Conservation (phyloP, 1,140 invertebrate genomes). For the Leptinotarsa lineolata region DNA sequence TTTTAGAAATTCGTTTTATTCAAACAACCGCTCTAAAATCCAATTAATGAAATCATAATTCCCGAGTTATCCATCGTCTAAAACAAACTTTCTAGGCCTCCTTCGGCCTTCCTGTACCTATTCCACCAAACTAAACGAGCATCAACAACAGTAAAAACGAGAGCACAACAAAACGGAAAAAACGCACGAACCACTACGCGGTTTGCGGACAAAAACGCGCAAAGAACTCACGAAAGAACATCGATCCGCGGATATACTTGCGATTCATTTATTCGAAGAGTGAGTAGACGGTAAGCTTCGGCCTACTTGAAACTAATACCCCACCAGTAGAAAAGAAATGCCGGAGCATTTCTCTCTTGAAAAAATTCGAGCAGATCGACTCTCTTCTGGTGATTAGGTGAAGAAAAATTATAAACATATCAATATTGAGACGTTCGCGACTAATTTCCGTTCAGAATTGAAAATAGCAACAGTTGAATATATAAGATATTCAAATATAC, state of each 20-base stretch:
- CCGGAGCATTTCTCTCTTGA: background rate
- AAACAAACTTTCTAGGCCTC: background rate
- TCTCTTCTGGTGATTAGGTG: background rate
- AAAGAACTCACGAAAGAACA: background rate
- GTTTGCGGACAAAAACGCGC: background rate
- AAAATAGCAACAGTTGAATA: no score
- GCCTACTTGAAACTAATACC: background rate
- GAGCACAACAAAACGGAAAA: background rate
- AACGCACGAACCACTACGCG: background rate
- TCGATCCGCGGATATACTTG: background rate
- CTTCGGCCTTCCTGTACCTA: background rate
- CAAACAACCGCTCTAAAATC: background rate
- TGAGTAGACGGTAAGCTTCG: background rate
- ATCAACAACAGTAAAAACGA: background rate
- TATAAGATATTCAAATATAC: no score
- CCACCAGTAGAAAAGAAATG: conserved; percentile 4
- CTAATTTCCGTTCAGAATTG: no score
- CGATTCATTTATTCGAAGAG: background rate
- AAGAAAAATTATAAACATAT: no score
- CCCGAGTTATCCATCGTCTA: background rate
- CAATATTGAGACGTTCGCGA: no score
- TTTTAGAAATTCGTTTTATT: background rate
- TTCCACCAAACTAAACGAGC: background rate
- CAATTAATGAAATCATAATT: background rate
- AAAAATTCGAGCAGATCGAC: background rate